Percentiles rank a stretch among this genome's conserved stretches.
Conservation (phyloP, 2,113 vertebrate species). For the Tylochromis polylepis region DNA sequence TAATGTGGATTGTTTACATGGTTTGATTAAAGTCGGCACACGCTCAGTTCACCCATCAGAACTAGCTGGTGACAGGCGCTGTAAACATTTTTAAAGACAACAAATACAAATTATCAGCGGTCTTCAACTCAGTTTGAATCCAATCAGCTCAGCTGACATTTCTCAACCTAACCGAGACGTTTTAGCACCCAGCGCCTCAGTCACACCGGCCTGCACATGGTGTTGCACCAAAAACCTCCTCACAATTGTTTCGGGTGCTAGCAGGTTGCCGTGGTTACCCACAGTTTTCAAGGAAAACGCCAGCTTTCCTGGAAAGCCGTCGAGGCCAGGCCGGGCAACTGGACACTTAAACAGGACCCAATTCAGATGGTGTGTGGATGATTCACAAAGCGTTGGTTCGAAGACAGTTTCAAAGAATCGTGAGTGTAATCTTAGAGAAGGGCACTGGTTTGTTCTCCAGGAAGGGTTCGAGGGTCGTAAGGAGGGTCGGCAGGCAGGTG, state of each 20-base stretch:
- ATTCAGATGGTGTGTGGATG: not conserved
- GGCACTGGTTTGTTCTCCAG: fast-evolving
- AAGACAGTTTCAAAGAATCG: not conserved
- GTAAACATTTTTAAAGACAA: fast-evolving
- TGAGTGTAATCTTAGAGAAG: fast-evolving
- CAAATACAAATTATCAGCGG: not conserved
- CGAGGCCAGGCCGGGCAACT: not conserved
- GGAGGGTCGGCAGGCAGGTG: not conserved
- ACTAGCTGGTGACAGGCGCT: not conserved
- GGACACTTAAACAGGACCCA: not conserved
- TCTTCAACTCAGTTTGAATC: not conserved
- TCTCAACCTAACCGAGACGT: not conserved
- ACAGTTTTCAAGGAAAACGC: not conserved
- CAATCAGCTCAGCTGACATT: not conserved
- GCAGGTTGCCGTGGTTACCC: not conserved
- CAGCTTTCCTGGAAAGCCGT: not conserved
- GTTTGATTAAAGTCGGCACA: not conserved
- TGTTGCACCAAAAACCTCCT: fast-evolving
- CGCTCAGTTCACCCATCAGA: not conserved
- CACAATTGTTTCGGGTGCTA: fast-evolving
- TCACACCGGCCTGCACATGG: not conserved
- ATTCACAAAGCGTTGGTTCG: not conserved
- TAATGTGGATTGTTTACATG: not conserved
- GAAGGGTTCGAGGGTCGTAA: not conserved
- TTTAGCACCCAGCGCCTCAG: not conserved